Evolutionary conservation across 2,888 invertebrate species (phyloP).

Genomic region (Phortica okadai): DNA sequence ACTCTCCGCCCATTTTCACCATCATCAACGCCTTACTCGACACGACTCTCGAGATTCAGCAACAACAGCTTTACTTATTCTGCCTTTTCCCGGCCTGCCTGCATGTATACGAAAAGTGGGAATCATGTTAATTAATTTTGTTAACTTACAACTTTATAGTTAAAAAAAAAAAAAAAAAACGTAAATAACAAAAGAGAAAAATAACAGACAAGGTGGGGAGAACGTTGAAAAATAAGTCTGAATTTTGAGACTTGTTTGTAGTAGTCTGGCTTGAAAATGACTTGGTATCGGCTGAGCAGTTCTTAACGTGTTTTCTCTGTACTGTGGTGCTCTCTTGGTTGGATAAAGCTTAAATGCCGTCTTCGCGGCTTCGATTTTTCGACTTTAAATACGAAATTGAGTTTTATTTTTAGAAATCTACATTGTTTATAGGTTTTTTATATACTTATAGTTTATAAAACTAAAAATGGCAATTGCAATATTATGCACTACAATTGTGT

Average conservation of each 20-base stretch:
- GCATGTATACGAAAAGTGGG: constrained; percentile 47
- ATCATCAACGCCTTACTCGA: constrained; percentile 22
- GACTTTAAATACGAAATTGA: neutral
- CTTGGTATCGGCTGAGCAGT: neutral
- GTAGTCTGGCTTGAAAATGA: neutral
- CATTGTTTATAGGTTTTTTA: constrained; percentile 16
- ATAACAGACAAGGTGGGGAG: constrained; percentile 38
- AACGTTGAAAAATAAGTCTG: neutral
- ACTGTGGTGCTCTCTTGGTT: constrained; percentile 21
- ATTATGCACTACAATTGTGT: constrained; percentile 29
- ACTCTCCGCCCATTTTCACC: neutral
- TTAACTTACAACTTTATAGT: constrained; percentile 36
- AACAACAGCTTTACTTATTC: constrained; percentile 32
- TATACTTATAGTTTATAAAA: constrained; percentile 25
- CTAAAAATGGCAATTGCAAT: constrained; percentile 32
- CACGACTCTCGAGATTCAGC: constrained; percentile 16
- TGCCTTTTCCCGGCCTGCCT: constrained; percentile 15
- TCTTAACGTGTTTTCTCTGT: constrained; percentile 23
- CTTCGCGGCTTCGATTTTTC: neutral
- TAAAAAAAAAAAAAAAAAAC: neutral
- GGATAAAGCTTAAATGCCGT: neutral
- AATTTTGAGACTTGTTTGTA: neutral
- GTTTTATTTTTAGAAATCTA: constrained; percentile 21
- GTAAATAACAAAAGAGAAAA: constrained; percentile 25
- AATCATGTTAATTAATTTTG: constrained; percentile 63